Evolutionary conservation across 2,113 vertebrate species (phyloP).

Genomic region (Typhlomys cinereus): DNA sequence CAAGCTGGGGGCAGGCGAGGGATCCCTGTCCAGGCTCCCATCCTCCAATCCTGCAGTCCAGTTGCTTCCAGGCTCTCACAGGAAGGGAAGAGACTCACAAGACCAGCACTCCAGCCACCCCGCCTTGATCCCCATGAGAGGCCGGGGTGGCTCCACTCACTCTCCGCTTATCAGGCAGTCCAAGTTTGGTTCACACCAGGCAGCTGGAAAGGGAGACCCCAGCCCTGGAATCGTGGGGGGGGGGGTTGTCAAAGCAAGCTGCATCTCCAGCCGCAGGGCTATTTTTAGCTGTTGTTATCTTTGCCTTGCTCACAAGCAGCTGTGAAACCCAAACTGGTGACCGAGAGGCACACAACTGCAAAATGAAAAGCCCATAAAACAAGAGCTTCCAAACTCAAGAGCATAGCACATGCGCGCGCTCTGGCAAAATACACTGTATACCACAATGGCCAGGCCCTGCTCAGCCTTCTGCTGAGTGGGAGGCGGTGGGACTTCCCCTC

Average conservation of each 20-base stretch:
- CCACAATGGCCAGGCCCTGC: conserved; percentile 35
- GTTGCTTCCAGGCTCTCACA: conserved; percentile 38
- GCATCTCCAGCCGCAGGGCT: conserved; percentile 70
- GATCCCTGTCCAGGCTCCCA: conserved; percentile 41
- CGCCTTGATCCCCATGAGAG: background rate
- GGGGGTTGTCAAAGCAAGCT: conserved; percentile 70
- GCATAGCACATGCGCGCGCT: background rate
- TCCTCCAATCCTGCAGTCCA: conserved; percentile 70
- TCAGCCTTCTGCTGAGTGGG: conserved; percentile 16
- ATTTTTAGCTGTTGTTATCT: conserved; percentile 80
- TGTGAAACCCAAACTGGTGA: conserved; percentile 75
- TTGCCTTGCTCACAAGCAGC: conserved; percentile 73
- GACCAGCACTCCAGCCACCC: background rate
- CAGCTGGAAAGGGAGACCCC: conserved; percentile 58
- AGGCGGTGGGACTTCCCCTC: background rate
- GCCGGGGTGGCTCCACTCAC: background rate
- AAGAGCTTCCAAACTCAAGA: conserved; percentile 65
- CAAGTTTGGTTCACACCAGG: background rate
- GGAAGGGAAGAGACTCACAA: background rate
- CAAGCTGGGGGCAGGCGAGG: background rate
- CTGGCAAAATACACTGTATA: background rate
- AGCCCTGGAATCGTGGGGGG: conserved; percentile 43
- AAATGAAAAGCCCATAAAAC: conserved; percentile 59
- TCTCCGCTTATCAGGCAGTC: background rate
- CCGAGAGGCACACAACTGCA: conserved; percentile 66